Conservation (phyloP, 1,140 invertebrate species). For the Drosophila quadrilineata region DNA sequence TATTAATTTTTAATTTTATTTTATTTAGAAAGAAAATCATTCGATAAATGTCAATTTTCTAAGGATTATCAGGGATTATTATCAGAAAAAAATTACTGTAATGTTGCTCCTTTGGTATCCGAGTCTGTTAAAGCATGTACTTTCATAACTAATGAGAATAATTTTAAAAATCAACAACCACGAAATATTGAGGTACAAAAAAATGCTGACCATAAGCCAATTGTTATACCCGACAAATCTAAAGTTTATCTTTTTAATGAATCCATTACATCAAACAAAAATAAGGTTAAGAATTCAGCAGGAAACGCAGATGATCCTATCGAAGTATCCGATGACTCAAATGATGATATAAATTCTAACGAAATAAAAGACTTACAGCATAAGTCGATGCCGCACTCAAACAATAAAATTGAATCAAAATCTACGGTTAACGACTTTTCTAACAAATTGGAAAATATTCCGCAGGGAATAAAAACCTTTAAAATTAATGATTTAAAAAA, state of each 20-base stretch:
- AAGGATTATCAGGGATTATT: not conserved
- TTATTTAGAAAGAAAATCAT: no score
- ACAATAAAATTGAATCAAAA: not conserved
- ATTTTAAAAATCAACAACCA: not conserved
- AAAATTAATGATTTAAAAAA: slow-evolving; percentile 10
- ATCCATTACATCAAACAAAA: no score
- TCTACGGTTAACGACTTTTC: no score
- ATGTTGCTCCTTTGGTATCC: slow-evolving; percentile 73
- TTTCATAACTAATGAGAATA: not conserved
- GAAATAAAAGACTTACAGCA: not conserved
- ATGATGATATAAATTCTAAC: slow-evolving; percentile 21
- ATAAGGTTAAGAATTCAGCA: not conserved
- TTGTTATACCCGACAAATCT: no score
- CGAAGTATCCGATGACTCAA: slow-evolving; percentile 73
- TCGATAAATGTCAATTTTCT: not conserved
- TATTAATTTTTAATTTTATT: no score
- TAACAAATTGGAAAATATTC: no score
- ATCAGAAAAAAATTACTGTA: slow-evolving; percentile 62
- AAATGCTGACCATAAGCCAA: no score
- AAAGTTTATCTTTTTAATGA: no score
- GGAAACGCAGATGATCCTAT: slow-evolving; percentile 66
- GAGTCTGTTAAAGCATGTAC: slow-evolving; percentile 51
- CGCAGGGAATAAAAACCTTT: no score
- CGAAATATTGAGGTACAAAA: no score
- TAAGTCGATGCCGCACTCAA: slow-evolving; percentile 20